These are phyloP conservation scores for Gambusia holbrooki DNA, from an alignment of 2,113 vertebrate genomes.

Conservation along the genomic window DNA sequence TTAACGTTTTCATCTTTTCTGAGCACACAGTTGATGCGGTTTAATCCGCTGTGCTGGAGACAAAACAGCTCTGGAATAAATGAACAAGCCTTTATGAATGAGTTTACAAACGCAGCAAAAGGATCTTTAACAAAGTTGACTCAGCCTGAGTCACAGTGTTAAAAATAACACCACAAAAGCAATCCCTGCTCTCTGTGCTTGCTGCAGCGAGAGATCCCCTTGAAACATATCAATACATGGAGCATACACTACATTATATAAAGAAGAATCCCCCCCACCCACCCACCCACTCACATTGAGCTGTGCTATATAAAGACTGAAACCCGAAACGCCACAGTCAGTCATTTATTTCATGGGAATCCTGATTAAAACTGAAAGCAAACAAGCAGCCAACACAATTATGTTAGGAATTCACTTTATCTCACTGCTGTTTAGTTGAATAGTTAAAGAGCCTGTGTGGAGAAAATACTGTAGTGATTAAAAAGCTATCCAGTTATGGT, in stretches of 20 bases:
- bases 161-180: slow-evolving; percentile 56
- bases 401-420: slow-evolving; percentile 31
- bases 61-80: slow-evolving; percentile 17
- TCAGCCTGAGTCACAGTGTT: slow-evolving; percentile 65
- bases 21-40: not conserved
- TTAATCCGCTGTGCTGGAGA: slow-evolving; percentile 1
- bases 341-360: slow-evolving; percentile 6
- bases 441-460: not conserved
- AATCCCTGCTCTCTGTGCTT: slow-evolving; percentile 30
- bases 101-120: slow-evolving; percentile 45
- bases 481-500: slow-evolving; percentile 1
- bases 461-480: slow-evolving; percentile 20
- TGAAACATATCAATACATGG: slow-evolving; percentile 7
- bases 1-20: not conserved
- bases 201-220: slow-evolving; percentile 22
- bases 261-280: not conserved
- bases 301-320: slow-evolving; percentile 13
- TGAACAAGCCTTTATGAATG: slow-evolving; percentile 53
- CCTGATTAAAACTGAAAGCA: slow-evolving; percentile 12
- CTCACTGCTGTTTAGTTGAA: not conserved
- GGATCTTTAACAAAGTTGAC: slow-evolving; percentile 62
- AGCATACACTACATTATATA: not conserved
- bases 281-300: not conserved
- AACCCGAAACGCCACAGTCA: not conserved
- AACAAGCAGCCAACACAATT: slow-evolving; percentile 10